Conservation (phyloP, 1,140 invertebrate genomes). For the Drosophila busckii region DNA sequence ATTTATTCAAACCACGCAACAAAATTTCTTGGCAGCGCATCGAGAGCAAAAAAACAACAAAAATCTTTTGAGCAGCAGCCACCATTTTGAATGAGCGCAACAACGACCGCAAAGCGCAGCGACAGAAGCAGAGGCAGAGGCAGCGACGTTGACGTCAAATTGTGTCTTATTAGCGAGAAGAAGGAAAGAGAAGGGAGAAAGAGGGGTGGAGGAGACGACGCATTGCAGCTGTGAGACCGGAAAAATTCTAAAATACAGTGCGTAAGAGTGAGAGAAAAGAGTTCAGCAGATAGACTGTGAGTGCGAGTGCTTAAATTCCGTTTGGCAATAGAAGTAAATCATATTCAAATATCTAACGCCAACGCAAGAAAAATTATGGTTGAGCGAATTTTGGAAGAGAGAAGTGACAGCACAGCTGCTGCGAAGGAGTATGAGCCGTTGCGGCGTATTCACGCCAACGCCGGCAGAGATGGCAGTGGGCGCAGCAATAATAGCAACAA, state of each 20-base stretch:
- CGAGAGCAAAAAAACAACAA: constrained; percentile 31
- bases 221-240: constrained; percentile 53
- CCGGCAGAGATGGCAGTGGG: constrained; percentile 16
- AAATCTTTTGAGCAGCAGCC: constrained; percentile 51
- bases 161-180: constrained; percentile 41
- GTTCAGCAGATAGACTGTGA: constrained; percentile 22
- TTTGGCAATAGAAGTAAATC: constrained; percentile 26
- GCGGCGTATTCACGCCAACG: constrained; percentile 33
- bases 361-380: constrained; percentile 54
- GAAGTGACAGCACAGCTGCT: constrained; percentile 50
- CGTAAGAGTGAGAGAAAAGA: not conserved
- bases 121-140: constrained; percentile 31
- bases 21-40: constrained; percentile 54
- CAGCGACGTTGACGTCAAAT: constrained; percentile 43
- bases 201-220: not conserved
- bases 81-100: constrained; percentile 74
- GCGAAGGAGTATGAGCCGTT: constrained; percentile 21
- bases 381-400: constrained; percentile 63
- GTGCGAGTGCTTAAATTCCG: constrained; percentile 27
- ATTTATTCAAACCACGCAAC: constrained; percentile 27
- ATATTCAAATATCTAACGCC: constrained; percentile 9
- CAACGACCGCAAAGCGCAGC: constrained; percentile 34
- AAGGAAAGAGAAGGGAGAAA: not conserved
- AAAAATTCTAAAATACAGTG: constrained; percentile 38
- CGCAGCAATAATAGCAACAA: constrained; percentile 24